Evolutionary conservation across 2,113 vertebrate species (phyloP).

Genomic region (Anhinga rufa): DNA sequence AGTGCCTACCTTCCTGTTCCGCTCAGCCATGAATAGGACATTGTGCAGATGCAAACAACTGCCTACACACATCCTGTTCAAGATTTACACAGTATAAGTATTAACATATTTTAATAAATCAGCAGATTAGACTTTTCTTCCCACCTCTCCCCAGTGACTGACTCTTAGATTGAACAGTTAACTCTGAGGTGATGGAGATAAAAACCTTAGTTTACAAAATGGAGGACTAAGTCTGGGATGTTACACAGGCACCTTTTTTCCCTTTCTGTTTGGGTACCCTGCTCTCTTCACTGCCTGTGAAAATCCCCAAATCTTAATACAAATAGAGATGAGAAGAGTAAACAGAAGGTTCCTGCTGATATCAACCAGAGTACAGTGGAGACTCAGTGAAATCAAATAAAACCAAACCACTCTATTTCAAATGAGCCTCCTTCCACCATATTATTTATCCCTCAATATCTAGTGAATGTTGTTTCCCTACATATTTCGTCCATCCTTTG

Average conservation of each 20-base stretch:
- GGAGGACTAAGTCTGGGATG: background rate
- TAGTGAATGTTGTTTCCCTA: background rate
- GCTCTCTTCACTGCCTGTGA: background rate
- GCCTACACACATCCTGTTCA: slow-evolving; percentile 36
- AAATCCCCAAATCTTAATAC: background rate
- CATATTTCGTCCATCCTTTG: background rate
- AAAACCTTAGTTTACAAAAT: background rate
- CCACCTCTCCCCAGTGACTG: background rate
- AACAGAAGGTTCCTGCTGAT: background rate
- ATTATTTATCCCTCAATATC: background rate
- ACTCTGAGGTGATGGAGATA: background rate
- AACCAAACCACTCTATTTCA: background rate
- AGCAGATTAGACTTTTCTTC: background rate
- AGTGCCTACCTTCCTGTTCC: background rate
- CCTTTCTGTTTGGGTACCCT: background rate
- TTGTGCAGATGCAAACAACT: slow-evolving; percentile 19
- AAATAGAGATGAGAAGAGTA: background rate
- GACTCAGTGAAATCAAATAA: background rate
- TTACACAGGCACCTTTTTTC: background rate
- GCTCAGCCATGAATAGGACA: background rate
- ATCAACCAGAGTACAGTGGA: background rate
- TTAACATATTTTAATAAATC: slow-evolving; percentile 30
- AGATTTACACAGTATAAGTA: background rate
- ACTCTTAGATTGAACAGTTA: background rate
- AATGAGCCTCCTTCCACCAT: background rate